These are phyloP conservation scores for Electrophaes corylata DNA, from an alignment of 2,888 invertebrate genomes.

Conservation along the genomic window DNA sequence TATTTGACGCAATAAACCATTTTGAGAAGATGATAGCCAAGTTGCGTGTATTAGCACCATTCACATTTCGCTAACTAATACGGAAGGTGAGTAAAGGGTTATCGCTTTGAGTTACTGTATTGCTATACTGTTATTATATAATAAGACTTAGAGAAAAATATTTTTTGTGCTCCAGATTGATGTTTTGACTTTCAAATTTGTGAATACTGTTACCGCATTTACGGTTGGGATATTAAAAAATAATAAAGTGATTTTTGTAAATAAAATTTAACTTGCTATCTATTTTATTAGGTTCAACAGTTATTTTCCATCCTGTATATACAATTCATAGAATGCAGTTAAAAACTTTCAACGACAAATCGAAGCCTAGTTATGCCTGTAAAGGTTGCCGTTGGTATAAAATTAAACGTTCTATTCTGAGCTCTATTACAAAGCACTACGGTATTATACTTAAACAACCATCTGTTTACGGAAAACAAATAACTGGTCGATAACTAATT, in stretches of 20 bases:
- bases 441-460: conserved; percentile 4
- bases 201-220: no score
- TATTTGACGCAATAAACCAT: conserved; percentile 21
- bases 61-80: conserved; percentile 56
- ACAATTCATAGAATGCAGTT: not conserved
- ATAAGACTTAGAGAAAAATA: not conserved
- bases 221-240: no score
- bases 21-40: conserved; percentile 21
- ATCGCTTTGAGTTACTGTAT: conserved; percentile 64
- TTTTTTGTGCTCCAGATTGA: no score
- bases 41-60: conserved; percentile 65
- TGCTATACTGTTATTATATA: conserved; percentile 43
- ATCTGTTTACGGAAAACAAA: conserved; percentile 38
- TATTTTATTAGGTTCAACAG: not conserved
- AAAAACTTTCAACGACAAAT: not conserved
- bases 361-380: not conserved
- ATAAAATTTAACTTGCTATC: no score
- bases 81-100: conserved; percentile 59
- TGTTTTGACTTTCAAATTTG: no score
- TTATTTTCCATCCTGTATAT: not conserved
- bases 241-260: no score
- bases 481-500: conserved; percentile 58
- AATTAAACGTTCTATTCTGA: conserved; percentile 4
- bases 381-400: not conserved
- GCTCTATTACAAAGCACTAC: conserved; percentile 18